Evolutionary conservation across 1,140 invertebrate genomes (phyloP).

Genomic region (Drosophila willistoni): DNA sequence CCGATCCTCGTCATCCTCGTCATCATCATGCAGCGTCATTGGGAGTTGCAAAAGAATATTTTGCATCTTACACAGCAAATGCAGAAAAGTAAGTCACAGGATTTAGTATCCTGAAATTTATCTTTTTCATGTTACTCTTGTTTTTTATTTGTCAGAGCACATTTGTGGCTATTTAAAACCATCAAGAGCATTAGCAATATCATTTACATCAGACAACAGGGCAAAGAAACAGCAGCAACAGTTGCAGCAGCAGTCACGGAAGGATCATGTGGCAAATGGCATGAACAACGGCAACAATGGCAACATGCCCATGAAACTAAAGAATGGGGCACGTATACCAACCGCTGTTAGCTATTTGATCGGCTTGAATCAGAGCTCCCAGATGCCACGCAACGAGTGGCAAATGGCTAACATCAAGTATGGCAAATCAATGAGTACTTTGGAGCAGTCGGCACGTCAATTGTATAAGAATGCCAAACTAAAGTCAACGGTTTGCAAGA

Average conservation of each 20-base stretch:
- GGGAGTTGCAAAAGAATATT: neutral
- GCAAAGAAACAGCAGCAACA: neutral
- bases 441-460: neutral
- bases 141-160: neutral
- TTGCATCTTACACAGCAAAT: conserved; percentile 1
- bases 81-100: neutral
- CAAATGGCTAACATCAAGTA: conserved; percentile 1
- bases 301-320: neutral
- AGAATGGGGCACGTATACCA: conserved; percentile 7
- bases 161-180: neutral
- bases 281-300: too few species aligned
- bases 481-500: neutral
- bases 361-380: neutral
- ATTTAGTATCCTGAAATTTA: neutral
- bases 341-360: neutral
- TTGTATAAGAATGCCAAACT: conserved; percentile 8
- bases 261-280: neutral
- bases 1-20: neutral
- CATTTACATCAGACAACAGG: too few species aligned
- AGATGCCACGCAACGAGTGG: conserved; percentile 3
- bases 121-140: neutral
- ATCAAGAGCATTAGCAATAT: too few species aligned
- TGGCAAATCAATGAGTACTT: neutral
- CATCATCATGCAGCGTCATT: neutral
- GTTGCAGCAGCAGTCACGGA: neutral